Base-by-base conservation (phyloP, 2,888 invertebrate genomes). In the Altica lythri region DNA sequence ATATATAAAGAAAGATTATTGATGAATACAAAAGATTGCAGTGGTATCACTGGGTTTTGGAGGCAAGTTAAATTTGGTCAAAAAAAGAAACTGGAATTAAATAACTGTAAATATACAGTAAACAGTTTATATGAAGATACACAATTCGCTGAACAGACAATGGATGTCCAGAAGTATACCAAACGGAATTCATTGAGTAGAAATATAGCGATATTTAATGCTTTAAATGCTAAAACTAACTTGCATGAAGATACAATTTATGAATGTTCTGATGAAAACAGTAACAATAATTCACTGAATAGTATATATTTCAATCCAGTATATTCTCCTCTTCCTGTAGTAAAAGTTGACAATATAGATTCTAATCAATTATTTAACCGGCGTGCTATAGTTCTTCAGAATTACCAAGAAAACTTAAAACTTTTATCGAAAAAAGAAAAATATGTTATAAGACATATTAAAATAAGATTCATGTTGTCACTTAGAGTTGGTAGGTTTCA, bases 391-490 rank as follows among this genome's bases (percentile, higher is more conserved):
- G 27, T 19, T 12, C 48, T 29, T 13, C 16, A 18, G 9, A 45
- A 48, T n/a, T 37, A 53, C 10, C 38, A 57, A 5, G 40, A 40
- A 14, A 44, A 54, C 29, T 55, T 60, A 46, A 61, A 62, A 44
- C 43, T 57, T 27, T 67, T 67, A 57, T 48, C 70, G 10, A 75
- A 80, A 14, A 81, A 81, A 51, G 83, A 84, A 62, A 80, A 82
- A 57, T 81, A 83, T 65, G 81, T 84, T 1, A 84, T 84, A 46
- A 76, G 84, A 16, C 84, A 86, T 67, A 82, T 87, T 16, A 78
- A 84, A 51, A 82, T 87, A 13, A 78, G 86, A 10, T 82, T 87
- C 40, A 85, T 87, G 81, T 75, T 87, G 64, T 85, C 86, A 8
- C 74, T 88, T 56, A 78, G 86, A 54, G 79, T 86, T 77, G 79